Evolutionary conservation across 2,888 invertebrate species (phyloP), one percentile per base, ranked within the genome.

Genomic region (Dyspetes luteomarginatus): DNA sequence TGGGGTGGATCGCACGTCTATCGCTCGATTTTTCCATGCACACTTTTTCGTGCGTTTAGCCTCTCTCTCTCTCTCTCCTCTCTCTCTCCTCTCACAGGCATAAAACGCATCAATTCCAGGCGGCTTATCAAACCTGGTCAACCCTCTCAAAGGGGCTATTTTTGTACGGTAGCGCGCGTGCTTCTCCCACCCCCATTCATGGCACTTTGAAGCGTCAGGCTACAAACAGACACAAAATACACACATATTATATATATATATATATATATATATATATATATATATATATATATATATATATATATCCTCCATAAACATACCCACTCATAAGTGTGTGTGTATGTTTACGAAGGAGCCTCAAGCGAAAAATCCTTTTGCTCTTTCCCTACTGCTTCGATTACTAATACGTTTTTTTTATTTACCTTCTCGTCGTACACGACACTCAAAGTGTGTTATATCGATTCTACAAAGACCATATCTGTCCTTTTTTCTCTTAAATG

Each of bases 61-160:
- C 9, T 17, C n/a, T 45, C 19, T 45, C 45, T n/a, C n/a, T n/a
- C n/a, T n/a, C n/a, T n/a, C n/a, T n/a, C n/a, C n/a, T n/a, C n/a
- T n/a, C n/a, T n/a, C n/a, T n/a, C n/a, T n/a, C n/a, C n/a, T n/a
- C n/a, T n/a, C n/a, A n/a, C 22, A 17, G 65, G 73, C 73, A 82
- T 74, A 81, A 74, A 24, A 77, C 73, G 82, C 80, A 82, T 83
- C 81, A 81, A 64, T 83, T 82, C 81, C 78, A 81, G 50, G 48
- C 78, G 83, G 81, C 79, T 82, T 82, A 83, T 82, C 83, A 82
- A 81, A 78, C 74, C 78, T 78, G 62, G 76, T 72, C 75, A 72
- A n/a, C 74, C 74, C 80, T 82, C 74, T 82, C 82, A 82, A 72
- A 80, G 82, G 67, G 77, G 79, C 81, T 83, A 82, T 82, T 83